Conservation (phyloP, 1,140 invertebrate species). For the Harlomillsia oculata region DNA sequence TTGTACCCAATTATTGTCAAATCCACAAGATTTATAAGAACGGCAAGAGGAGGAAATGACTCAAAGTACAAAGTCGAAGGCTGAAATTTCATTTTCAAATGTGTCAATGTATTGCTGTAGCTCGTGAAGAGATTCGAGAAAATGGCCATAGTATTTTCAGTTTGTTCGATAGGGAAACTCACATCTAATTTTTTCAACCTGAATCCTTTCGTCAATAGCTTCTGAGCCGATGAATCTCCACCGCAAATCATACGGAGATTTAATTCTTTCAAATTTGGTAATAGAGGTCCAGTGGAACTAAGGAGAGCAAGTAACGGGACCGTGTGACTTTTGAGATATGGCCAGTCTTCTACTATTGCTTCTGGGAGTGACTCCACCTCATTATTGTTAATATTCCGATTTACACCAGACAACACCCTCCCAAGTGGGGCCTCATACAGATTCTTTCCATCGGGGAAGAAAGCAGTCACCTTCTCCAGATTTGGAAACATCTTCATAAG, state of each 20-base stretch:
- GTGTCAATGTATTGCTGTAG: too few species aligned
- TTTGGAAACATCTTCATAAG: background rate
- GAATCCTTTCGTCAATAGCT: too few species aligned
- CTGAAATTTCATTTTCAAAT: too few species aligned
- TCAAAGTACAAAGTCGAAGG: too few species aligned
- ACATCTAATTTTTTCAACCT: too few species aligned
- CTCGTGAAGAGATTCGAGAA: too few species aligned
- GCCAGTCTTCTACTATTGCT: conserved; percentile 4
- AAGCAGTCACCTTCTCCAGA: background rate
- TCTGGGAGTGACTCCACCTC: conserved; percentile 5
- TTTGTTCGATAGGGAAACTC: too few species aligned
- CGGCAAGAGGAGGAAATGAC: too few species aligned
- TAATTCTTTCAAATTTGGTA: background rate
- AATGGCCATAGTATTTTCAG: too few species aligned
- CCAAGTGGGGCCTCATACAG: background rate
- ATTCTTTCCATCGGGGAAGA: conserved; percentile 1
- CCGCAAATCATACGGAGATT: conserved; percentile 7
- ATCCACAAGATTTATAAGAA: too few species aligned
- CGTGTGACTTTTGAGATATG: background rate
- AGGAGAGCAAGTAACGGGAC: background rate
- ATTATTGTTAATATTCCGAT: background rate
- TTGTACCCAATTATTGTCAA: too few species aligned
- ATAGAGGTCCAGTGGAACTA: background rate
- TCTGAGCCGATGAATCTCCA: too few species aligned
- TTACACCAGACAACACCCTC: background rate